Evolutionary conservation across 2,113 vertebrate genomes (phyloP), one percentile per base, ranked within the genome.

Genomic region (Notothenia rossii): DNA sequence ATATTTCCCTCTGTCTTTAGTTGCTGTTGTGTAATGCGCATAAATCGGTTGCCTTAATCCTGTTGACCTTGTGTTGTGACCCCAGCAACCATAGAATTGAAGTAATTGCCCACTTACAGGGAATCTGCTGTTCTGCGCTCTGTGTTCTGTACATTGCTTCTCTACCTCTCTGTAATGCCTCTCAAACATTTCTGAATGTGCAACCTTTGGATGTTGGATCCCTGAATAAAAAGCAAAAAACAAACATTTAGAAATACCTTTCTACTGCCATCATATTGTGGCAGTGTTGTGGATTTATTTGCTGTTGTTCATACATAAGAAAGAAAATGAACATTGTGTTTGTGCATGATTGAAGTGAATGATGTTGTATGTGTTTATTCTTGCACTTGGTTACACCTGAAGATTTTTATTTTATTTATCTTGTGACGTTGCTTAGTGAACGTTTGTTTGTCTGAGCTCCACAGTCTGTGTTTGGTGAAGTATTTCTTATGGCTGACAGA

Each of bases 31-130:
- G 2, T 87, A 82, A 89, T 65, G 2, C 66, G 36, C 66, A 63
- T 54, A 63, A 74, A 86, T 71, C 58, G 54, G n/a, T 68, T 46
- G 11, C 40, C 18, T 46, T 85, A 53, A 89, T 80, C 49, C 18
- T 22, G 36, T 71, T 81, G 70, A 74, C 60, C 53, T 77, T 63
- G 51, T 87, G 13, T n/a, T 84, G 54, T 58, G 63, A 50, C 49
- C 40, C 10, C 49, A 58, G 20, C 54, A 46, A 29, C 22, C 53
- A 20, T 7, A 64, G n/a, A 45, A 64, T n/a, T 55, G 51, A 77
- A 51, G 29, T 14, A 18, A 53, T 72, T 9, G 15, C 2, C 73
- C 33, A 51, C 11, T 70, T 61, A 45, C 53, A 51, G 63, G 4
- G 25, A 53, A 64, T 45, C 11, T 36, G 45, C 6, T 11, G 14